These are phyloP conservation scores for Noctua fimbriata DNA, from an alignment of 2,888 invertebrate genomes.

Conservation along the genomic window DNA sequence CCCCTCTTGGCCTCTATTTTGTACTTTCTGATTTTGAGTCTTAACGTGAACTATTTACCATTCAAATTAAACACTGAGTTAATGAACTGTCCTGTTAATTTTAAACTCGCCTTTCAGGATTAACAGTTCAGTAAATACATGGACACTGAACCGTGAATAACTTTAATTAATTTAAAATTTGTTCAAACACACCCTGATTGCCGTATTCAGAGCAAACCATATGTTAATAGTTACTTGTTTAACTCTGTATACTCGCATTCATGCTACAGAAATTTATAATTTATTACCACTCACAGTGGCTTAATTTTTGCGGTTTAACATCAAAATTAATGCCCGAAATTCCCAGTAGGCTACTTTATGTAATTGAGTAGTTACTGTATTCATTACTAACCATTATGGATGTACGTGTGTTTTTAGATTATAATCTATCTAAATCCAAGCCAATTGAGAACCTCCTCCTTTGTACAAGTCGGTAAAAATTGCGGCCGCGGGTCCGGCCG, in stretches of 20 bases:
- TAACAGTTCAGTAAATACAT: background rate
- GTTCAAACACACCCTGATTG: slow-evolving; percentile 21
- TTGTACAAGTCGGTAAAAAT: too few relatives aligned
- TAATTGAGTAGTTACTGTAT: background rate
- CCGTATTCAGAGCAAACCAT: slow-evolving; percentile 4
- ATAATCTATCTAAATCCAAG: too few relatives aligned
- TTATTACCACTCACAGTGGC: background rate
- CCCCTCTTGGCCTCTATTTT: background rate
- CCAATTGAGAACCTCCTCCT: too few relatives aligned
- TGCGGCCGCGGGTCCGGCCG: too few relatives aligned
- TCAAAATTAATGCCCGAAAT: slow-evolving; percentile 2
- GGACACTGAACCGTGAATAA: background rate
- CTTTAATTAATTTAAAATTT: slow-evolving; percentile 26
- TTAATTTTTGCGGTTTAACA: background rate
- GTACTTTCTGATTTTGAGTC: background rate
- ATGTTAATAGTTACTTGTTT: slow-evolving; percentile 22
- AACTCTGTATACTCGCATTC: background rate
- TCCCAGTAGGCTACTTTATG: background rate
- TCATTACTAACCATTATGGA: too few relatives aligned
- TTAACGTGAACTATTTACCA: background rate
- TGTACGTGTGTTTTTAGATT: too few relatives aligned
- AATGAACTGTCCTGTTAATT: slow-evolving; percentile 24
- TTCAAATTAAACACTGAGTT: slow-evolving; percentile 9
- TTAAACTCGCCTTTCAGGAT: slow-evolving; percentile 12
- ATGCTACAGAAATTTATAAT: background rate